Percentiles rank a stretch among this genome's conserved stretches.
phyloP scores from a whole-genome alignment of 2,113 vertebrate species.

The Athene cunicularia region DNA sequence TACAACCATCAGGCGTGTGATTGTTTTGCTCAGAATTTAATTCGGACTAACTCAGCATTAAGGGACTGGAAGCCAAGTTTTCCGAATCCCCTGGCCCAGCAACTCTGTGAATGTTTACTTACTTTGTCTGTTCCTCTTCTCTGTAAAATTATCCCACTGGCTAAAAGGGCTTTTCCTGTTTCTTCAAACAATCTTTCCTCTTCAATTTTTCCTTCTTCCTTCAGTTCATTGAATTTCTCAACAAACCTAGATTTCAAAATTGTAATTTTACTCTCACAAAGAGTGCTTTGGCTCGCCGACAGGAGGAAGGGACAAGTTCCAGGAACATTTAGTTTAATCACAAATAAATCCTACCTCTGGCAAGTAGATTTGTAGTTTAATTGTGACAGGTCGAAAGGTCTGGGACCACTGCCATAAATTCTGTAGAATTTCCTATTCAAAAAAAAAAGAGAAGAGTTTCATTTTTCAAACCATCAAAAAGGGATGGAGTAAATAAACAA shows the following conservation, averaged over 20 bases:
- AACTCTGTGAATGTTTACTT: conserved; percentile 31
- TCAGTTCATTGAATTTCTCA: conserved; percentile 83
- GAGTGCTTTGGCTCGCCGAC: rapidly evolving
- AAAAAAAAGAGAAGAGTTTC: not conserved
- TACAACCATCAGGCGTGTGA: rapidly evolving
- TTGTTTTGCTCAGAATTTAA: not conserved
- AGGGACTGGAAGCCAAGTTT: not conserved
- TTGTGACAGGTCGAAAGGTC: conserved; percentile 79
- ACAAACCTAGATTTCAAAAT: conserved; percentile 82
- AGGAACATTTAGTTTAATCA: rapidly evolving
- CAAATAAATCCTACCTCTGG: conserved; percentile 79
- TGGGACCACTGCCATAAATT: conserved; percentile 79
- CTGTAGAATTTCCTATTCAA: conserved; percentile 85
- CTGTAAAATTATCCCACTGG: conserved; percentile 82
- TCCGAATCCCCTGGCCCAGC: not conserved
- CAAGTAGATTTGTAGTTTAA: conserved; percentile 83
- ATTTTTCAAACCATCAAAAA: not conserved
- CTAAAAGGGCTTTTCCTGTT: conserved; percentile 84
- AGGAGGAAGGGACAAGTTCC: no score
- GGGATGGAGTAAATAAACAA: rapidly evolving
- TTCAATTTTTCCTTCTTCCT: conserved; percentile 76
- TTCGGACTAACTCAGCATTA: not conserved
- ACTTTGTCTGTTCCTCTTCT: conserved; percentile 74
- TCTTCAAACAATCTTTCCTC: conserved; percentile 84
- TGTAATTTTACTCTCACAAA: not conserved